A percentile compares a stretch with the other conserved stretches of the same genome.
Conservation (phyloP, 2,797 vertebrate genomes). For the Pseudochirops cupreus region DNA sequence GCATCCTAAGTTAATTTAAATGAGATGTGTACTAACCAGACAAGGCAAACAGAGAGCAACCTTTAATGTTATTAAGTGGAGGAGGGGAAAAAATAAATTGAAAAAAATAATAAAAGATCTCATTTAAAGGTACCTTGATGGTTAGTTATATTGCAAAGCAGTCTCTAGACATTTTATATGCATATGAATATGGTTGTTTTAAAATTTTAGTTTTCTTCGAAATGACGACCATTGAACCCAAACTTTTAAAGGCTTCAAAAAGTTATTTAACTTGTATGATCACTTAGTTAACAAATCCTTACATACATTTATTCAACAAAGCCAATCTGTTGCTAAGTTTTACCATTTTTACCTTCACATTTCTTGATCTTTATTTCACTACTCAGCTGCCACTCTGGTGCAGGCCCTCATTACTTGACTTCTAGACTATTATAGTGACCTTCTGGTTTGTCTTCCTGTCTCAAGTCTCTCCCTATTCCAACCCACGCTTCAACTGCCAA, state of each 20-base stretch:
- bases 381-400: not conserved
- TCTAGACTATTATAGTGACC: not conserved
- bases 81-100: not conserved
- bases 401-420: not conserved
- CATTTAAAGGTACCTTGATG: not conserved
- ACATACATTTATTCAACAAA: not conserved
- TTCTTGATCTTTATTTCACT: not conserved
- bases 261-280: not conserved
- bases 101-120: not conserved
- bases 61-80: conserved; percentile 23
- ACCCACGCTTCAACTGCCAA: not conserved
- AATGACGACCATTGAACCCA: not conserved
- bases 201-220: not conserved
- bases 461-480: not conserved
- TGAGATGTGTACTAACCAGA: conserved; percentile 17
- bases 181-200: not conserved
- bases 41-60: conserved; percentile 23
- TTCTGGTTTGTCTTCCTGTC: not conserved
- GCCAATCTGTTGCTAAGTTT: not conserved
- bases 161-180: not conserved
- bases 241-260: not conserved
- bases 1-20: conserved; percentile 29
- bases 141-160: not conserved
- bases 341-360: not conserved
- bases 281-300: not conserved